phyloP scores from a whole-genome alignment of 1,140 invertebrate species.

The Uloborus diversus region DNA sequence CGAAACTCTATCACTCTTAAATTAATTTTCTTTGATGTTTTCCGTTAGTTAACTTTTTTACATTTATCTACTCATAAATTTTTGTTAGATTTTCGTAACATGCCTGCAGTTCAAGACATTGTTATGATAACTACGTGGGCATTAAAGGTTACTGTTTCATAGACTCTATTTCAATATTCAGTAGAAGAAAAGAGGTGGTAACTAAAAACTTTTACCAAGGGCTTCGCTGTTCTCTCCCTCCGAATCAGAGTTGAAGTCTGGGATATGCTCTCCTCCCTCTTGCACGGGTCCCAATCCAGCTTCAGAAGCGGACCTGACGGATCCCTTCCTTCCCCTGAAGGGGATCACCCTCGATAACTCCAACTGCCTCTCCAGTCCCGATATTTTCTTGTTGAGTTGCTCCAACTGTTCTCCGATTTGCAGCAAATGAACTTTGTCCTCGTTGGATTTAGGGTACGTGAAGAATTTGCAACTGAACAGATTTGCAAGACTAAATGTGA shows the following conservation, averaged over 20 bases:
- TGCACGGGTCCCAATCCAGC: conserved; percentile 13
- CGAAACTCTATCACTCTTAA: too few species aligned
- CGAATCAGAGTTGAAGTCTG: conserved; percentile 44
- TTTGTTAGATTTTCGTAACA: too few species aligned
- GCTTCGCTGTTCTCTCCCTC: conserved; percentile 30
- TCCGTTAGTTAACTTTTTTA: too few species aligned
- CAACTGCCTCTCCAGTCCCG: conserved; percentile 9
- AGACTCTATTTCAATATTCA: too few species aligned
- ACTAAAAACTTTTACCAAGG: neutral
- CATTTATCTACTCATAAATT: too few species aligned
- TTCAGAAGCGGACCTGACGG: conserved; percentile 16
- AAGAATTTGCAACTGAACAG: conserved; percentile 90
- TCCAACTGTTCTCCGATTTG: conserved; percentile 87
- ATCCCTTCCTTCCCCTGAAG: neutral
- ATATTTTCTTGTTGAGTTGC: conserved; percentile 73
- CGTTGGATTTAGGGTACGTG: conserved; percentile 85
- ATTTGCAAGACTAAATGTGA: conserved; percentile 88
- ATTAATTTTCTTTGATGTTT: too few species aligned
- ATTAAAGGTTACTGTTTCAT: too few species aligned
- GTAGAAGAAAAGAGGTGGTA: too few species aligned
- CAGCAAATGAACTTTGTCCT: conserved; percentile 86
- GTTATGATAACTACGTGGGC: too few species aligned
- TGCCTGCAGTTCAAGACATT: too few species aligned
- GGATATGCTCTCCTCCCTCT: conserved; percentile 41
- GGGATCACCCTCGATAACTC: conserved; percentile 15